Base-by-base conservation (phyloP, 2,113 vertebrate species). In the Hirundichthys speculiger region DNA sequence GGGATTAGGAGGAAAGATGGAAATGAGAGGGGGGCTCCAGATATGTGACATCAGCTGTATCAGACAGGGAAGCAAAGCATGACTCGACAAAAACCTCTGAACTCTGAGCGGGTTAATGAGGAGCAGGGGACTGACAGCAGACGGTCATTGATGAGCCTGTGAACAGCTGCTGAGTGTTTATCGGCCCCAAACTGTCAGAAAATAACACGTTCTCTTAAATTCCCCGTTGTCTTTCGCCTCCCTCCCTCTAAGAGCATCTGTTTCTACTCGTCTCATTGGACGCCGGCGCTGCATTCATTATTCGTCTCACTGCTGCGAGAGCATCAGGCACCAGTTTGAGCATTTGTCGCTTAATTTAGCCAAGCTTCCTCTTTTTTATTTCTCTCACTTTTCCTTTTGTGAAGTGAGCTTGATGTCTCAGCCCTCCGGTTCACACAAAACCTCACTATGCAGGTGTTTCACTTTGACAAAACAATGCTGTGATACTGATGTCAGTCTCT, bases 111-210 rank as follows among this genome's bases (percentile, higher is more conserved):
- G 11, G 43, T 48, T 82, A 73, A 81, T 69, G 69, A 79, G 77
- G 54, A 47, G 12, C 21, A n/a, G 22, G 58, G 66, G 53, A 68
- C 62, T 46, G 72, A 64, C 50, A 2, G 5, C 12, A 18, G 34
- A 20, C 24, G 47, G 6, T 46, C 49, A 13, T 52, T 58, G 55
- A 77, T 24, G 75, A n/a, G 67, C 60, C 73, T 15, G 1, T 24
- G 43, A 63, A 58, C 76, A 69, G 75, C 71, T 39, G 53, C 75
- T 27, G 14, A 42, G 13, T 42, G 24, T 27, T n/a, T 50, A 60
- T 40, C 75, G 79, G 73, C 85, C 83, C 86, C 85, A 82, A 89
- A 83, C 83, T 88, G 83, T 80, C 83, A 87, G 73, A 78, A 63
- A 84, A 71, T 64, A 67, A 57, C 64, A 75, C 66, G 46, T 64